These are phyloP conservation scores for Hyposmocoma kahamanoa DNA, from an alignment of 1,140 invertebrate species.

Conservation along the genomic window DNA sequence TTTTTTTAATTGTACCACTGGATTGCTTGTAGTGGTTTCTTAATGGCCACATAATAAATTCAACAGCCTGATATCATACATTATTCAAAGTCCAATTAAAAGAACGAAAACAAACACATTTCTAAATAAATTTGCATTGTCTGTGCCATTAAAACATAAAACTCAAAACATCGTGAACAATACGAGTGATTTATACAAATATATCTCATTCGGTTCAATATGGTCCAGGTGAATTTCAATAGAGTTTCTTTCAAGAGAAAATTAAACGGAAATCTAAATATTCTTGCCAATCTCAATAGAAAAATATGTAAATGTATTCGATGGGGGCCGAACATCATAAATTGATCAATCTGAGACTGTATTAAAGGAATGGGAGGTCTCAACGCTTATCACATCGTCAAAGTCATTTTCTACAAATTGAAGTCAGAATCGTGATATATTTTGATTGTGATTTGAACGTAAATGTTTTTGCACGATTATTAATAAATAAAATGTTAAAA, in stretches of 20 bases:
- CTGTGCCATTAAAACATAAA: background rate
- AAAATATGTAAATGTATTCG: constrained; percentile 63
- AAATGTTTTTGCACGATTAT: too few relatives aligned
- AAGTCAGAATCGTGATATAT: too few relatives aligned
- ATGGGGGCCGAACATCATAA: constrained; percentile 41
- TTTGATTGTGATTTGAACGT: too few relatives aligned
- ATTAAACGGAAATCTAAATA: constrained; percentile 62
- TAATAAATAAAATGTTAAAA: too few relatives aligned
- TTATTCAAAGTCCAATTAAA: too few relatives aligned
- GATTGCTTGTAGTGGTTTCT: too few relatives aligned
- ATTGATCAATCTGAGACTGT: constrained; percentile 50
- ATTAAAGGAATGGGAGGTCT: constrained; percentile 54
- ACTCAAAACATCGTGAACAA: constrained; percentile 5
- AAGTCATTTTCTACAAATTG: too few relatives aligned
- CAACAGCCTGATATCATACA: too few relatives aligned
- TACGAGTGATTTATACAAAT: constrained; percentile 40
- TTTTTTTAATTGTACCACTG: too few relatives aligned
- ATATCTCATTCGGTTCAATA: constrained; percentile 57
- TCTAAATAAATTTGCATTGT: background rate
- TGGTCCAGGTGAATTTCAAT: constrained; percentile 54
- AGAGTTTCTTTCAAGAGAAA: constrained; percentile 51
- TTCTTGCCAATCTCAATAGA: constrained; percentile 51
- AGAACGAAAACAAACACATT: background rate
- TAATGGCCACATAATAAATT: too few relatives aligned
- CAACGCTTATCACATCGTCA: too few relatives aligned